Percentiles rank a stretch among this genome's conserved stretches.
These are phyloP conservation scores for Mimumesa dahlbomi DNA, from an alignment of 2,888 invertebrate genomes.

Conservation along the genomic window DNA sequence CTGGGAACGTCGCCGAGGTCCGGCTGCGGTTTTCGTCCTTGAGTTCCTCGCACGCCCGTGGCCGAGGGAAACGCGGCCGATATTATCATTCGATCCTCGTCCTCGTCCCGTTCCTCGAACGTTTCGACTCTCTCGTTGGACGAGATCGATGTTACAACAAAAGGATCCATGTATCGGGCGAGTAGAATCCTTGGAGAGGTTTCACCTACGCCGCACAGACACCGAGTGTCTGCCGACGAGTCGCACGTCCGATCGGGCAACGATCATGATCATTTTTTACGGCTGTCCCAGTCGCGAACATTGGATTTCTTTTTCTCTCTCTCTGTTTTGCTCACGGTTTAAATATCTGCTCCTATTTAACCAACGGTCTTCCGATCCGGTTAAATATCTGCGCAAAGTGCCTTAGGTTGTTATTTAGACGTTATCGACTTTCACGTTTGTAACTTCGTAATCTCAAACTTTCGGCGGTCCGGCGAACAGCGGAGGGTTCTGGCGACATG, in stretches of 20 bases:
- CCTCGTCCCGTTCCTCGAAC: background rate
- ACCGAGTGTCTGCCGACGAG: too few species aligned
- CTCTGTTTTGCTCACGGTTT: too few species aligned
- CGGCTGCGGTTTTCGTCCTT: slow-evolving; percentile 50
- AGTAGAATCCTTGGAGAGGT: background rate
- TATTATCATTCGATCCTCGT: slow-evolving; percentile 34
- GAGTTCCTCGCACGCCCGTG: slow-evolving; percentile 53
- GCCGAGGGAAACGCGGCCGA: slow-evolving; percentile 38
- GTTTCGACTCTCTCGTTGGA: background rate
- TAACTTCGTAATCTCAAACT: background rate
- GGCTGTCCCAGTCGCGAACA: too few species aligned
- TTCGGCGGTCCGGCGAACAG: background rate
- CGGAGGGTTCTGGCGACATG: slow-evolving; percentile 1
- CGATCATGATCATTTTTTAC: too few species aligned
- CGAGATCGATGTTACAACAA: slow-evolving; percentile 9
- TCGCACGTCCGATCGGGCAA: too few species aligned
- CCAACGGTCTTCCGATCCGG: background rate
- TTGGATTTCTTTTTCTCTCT: too few species aligned
- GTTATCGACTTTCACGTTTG: background rate
- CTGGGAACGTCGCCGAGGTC: slow-evolving; percentile 47
- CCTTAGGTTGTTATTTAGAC: slow-evolving; percentile 1
- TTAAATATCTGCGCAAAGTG: slow-evolving; percentile 3
- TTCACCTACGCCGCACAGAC: background rate
- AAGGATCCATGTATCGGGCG: slow-evolving; percentile 6
- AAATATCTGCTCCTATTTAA: background rate